Base-by-base conservation (phyloP, 2,888 invertebrate species). In the Metallyticus violacea region DNA sequence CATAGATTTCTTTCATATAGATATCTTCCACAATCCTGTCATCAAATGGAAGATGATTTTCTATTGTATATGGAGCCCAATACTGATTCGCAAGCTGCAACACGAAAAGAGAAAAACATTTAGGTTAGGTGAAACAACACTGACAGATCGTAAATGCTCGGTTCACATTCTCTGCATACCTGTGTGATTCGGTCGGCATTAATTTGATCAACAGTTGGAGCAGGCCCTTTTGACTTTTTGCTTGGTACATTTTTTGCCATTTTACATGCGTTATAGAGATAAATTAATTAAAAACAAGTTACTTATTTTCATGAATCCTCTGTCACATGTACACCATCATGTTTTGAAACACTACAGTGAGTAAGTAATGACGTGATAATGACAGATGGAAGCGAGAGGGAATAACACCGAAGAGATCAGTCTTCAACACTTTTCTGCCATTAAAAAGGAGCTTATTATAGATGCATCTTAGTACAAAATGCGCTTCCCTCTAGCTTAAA, bases 121-220 rank as follows among this genome's bases (percentile, higher is more conserved):
- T 15, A 1, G 15, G 15, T 62, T 62, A 62, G 4, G 15, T 62
- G 2, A 0, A 62, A 29, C 6, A 29, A 15, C 15, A 62, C 9
- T 1, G 6, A 62, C n/a, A 78, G 26, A 78, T 78, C 1, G 78
- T 2, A 7, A 78, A 7, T 9, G n/a, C 7, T 1, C 7, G 5
- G 7, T 78, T 26, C 1, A 7, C n/a, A 22, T 2, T 78, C n/a
- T 22, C 7, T 91, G 88, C 92, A 91, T 93, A 97, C 97, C 93
- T 97, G 96, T 89, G 98, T 98, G 89, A 98, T 96, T 91, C 96
- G 93, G 91, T 99, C 98, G 0, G 97, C 94, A 92, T 97, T 97
- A 86, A 98, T 97, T 92, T 98, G 98, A 88, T 97, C 96, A 30
- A 98, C 95, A 0, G 98, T 98, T 22, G 96, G 96, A 82, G 95